A percentile compares a stretch with the other conserved stretches of the same genome.
Conservation (phyloP, 2,888 invertebrate species). For the Napeogenes inachia region DNA sequence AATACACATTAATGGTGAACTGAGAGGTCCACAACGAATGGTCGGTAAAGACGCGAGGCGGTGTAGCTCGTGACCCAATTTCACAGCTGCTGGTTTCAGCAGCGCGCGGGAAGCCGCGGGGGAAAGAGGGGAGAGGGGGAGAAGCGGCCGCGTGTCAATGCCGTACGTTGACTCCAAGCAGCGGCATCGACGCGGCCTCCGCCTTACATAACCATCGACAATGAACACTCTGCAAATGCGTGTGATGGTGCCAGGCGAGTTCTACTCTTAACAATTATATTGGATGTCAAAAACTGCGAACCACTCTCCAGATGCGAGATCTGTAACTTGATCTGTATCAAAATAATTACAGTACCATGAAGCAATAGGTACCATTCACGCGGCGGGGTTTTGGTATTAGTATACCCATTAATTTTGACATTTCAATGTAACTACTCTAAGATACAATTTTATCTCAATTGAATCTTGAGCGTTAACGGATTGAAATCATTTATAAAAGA, state of each 20-base stretch:
- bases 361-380: slow-evolving; percentile 21
- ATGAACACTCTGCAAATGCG: slow-evolving; percentile 63
- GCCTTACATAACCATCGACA: slow-evolving; percentile 77
- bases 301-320: slow-evolving; percentile 14
- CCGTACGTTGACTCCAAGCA: slow-evolving; percentile 75
- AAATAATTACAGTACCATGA: slow-evolving; percentile 20
- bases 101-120: slow-evolving; percentile 58
- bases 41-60: slow-evolving; percentile 58
- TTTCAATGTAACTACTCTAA: slow-evolving; percentile 20
- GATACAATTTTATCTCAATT: slow-evolving; percentile 17
- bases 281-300: slow-evolving; percentile 26
- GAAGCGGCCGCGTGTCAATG: slow-evolving; percentile 72
- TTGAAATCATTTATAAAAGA: no score
- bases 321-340: slow-evolving; percentile 17
- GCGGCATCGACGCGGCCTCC: slow-evolving; percentile 72
- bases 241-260: slow-evolving; percentile 53
- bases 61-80: slow-evolving; percentile 74
- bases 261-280: slow-evolving; percentile 23
- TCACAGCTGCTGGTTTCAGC: slow-evolving; percentile 77
- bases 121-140: slow-evolving; percentile 43
- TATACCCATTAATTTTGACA: slow-evolving; percentile 25
- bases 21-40: slow-evolving; percentile 41
- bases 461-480: slow-evolving; percentile 7
- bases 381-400: slow-evolving; percentile 21
- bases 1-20: slow-evolving; percentile 29